Evolutionary conservation across 2,113 vertebrate species (phyloP).

Genomic region (Cromileptes altivelis): DNA sequence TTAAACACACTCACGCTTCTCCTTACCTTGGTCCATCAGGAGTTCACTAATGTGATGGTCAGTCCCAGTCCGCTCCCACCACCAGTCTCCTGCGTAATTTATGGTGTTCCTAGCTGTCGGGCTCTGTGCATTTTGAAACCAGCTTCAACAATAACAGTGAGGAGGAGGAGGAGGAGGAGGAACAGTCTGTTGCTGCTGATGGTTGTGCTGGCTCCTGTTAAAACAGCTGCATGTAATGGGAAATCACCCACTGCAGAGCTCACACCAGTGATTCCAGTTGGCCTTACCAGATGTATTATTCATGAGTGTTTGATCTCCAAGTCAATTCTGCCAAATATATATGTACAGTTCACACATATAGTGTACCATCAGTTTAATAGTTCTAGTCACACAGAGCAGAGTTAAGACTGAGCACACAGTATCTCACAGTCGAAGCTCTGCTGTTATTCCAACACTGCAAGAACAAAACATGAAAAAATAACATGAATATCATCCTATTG

Average conservation of each 20-base stretch:
- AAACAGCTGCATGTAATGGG: constrained; percentile 51
- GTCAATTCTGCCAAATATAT: constrained; percentile 14
- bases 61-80: constrained; percentile 17
- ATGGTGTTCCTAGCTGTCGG: not conserved
- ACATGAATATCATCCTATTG: constrained; percentile 3
- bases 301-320: constrained; percentile 62
- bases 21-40: constrained; percentile 44
- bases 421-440: not conserved
- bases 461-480: constrained; percentile 5
- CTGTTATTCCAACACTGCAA: constrained; percentile 18
- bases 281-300: constrained; percentile 60
- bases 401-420: not conserved
- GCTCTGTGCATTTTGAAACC: constrained; percentile 40
- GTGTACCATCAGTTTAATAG: constrained; percentile 35
- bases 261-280: constrained; percentile 37
- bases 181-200: constrained; percentile 17
- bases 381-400: not conserved
- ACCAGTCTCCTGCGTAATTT: constrained; percentile 24
- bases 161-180: constrained; percentile 12
- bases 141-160: constrained; percentile 21
- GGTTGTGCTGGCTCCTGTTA: constrained; percentile 37
- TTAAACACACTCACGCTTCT: constrained; percentile 36
- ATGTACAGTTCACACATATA: constrained; percentile 10
- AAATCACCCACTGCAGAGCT: constrained; percentile 46
- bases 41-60: constrained; percentile 45